Percentiles rank a stretch among this genome's conserved stretches.
Evolutionary conservation across 37 sponge, comb jelly and placozoan genomes (phyloP).

Genomic region (Ephydatia muelleri): DNA sequence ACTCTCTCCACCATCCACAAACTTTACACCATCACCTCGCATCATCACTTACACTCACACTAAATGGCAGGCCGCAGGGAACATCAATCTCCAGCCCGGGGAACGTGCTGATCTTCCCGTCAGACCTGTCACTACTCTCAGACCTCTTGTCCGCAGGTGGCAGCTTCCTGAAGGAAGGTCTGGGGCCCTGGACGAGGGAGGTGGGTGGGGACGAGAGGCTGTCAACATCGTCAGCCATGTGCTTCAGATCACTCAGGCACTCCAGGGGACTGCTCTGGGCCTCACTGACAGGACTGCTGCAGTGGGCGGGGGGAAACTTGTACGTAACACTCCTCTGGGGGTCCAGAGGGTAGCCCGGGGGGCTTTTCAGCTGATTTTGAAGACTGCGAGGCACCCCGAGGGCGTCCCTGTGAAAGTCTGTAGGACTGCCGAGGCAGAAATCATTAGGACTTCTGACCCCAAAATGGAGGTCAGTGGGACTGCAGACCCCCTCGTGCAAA

Average conservation of each 20-base stretch:
- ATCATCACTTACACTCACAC: not conserved
- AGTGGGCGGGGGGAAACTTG: not conserved
- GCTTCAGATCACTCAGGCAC: too few species aligned
- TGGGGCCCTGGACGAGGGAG: not conserved
- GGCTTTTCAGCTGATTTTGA: not conserved
- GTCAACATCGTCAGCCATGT: not conserved
- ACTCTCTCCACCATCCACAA: not conserved
- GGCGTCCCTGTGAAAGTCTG: not conserved
- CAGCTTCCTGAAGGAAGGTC: not conserved
- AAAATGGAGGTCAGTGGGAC: not conserved
- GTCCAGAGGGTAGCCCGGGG: not conserved
- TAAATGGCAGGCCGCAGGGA: not conserved
- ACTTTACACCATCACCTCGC: not conserved
- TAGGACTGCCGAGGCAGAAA: not conserved
- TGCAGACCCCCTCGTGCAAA: not conserved
- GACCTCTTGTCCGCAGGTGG: not conserved
- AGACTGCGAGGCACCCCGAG: not conserved
- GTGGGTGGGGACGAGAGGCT: not conserved
- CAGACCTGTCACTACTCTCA: not conserved
- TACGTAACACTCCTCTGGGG: not conserved
- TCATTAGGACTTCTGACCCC: not conserved
- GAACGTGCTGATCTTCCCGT: not conserved
- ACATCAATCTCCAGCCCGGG: not conserved
- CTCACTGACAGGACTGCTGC: not conserved
- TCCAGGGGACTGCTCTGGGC: not conserved